Base-by-base conservation (phyloP, 2,888 invertebrate species). In the Stegana nigrithorax region DNA sequence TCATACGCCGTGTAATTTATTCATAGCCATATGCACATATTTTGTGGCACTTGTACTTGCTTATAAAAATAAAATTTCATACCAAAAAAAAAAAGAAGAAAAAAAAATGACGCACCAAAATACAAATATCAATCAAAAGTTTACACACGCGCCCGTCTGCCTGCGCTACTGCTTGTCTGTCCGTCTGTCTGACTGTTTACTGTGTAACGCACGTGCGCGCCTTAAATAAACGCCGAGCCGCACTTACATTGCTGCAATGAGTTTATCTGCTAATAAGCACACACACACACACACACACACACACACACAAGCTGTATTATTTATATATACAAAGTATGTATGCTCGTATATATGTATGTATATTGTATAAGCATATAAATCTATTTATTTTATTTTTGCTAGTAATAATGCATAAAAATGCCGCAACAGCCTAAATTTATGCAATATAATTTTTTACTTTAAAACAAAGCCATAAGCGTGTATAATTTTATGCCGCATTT, bases 221-320 rank as follows among this genome's bases (percentile, higher is more conserved):
- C n/a, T 25, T 47, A 47, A 47, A 47, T 47, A 8, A 47, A 47
- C 4, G 47, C n/a, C 25, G n/a, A 45, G 45, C 23, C 12, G 23
- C 19, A 21, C 6, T 12, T 45, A 45, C n/a, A n/a, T 12, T 6
- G 12, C 19, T 21, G 19, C 7, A 68, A 67, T 67, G 67, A 68
- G 66, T 68, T 71, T 68, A 66, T 71, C 58, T 71, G 72, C 69
- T 69, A 71, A 67, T 68, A 66, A 64, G 67, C 65, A 70, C 10
- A 42, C 12, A 50, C 45, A 39, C 8, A 57, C 19, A 32, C 47
- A 56, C 19, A 25, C 25, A 23, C 17, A 47, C 10, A 23, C 25
- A 3, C 25, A 26, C 21, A 47, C 25, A n/a, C 36, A n/a, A n/a
- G n/a, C n/a, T n/a, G n/a, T n/a, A n/a, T n/a, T n/a, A n/a, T n/a